phyloP scores from a whole-genome alignment of 2,888 invertebrate species.

The Phengaris arion region DNA sequence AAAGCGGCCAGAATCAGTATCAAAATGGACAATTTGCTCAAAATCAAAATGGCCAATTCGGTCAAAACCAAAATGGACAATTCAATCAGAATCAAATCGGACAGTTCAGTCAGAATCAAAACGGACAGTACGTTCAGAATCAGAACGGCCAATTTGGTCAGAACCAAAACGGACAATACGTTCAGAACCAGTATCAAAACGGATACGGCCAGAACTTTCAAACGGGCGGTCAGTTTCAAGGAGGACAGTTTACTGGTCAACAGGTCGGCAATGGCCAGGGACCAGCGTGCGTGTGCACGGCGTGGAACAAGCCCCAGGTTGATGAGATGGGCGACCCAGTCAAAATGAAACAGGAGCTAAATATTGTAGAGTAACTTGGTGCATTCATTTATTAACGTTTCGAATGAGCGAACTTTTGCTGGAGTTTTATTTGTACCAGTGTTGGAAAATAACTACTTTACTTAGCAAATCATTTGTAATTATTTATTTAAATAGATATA shows the following conservation, averaged over 20 bases:
- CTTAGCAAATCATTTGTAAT: background rate
- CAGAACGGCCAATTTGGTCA: constrained; percentile 36
- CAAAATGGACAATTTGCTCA: constrained; percentile 32
- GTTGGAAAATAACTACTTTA: background rate
- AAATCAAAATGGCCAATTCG: constrained; percentile 20
- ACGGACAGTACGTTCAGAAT: constrained; percentile 33
- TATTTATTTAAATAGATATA: background rate
- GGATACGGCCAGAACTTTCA: constrained; percentile 1
- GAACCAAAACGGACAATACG: constrained; percentile 34
- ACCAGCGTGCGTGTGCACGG: constrained; percentile 67
- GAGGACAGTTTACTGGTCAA: constrained; percentile 35
- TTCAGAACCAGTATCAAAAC: constrained; percentile 30
- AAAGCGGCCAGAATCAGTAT: background rate
- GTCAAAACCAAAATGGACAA: constrained; percentile 34
- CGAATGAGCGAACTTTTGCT: background rate
- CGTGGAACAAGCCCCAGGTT: constrained; percentile 60
- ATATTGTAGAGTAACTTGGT: background rate
- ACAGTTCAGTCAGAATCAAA: constrained; percentile 36
- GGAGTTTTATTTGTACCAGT: background rate
- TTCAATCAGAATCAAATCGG: constrained; percentile 40
- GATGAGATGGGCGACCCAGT: constrained; percentile 31
- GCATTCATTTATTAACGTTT: background rate
- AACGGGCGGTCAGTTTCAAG: constrained; percentile 29
- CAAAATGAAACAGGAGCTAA: constrained; percentile 44
- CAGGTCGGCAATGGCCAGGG: constrained; percentile 47